Base-by-base conservation (phyloP, 2,888 invertebrate species). In the Epicampocera succincta region DNA sequence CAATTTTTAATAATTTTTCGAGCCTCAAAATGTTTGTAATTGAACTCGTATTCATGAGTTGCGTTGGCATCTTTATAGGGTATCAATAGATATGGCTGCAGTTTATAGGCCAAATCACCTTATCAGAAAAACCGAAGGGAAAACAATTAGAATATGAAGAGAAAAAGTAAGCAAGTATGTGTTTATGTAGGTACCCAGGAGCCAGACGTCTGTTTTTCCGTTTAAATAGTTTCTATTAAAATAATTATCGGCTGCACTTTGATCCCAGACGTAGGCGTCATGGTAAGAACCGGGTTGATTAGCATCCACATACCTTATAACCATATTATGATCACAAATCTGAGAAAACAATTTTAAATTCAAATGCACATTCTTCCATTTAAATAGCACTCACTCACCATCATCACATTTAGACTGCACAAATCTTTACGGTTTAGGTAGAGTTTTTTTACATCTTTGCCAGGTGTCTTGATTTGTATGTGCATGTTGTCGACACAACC, bases 301-400 rank as follows among this genome's bases (percentile, higher is more conserved):
- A 25, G 77, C 52, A 13, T 77, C 69, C 13, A 60, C 60, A 60
- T 50, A 65, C 21, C 17, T 78, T 40, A 78, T 73, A 9, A 52
- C 5, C 78, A 78, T 72, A 60, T 72, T 66, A 60, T 78, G 66
- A 63, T 73, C 72, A 66, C 78, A 78, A 46, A 78, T 60, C 78
- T 78, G 12, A 65, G n/a, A 44, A 71, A 8, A 5, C 13, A 44
- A 19, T 8, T n/a, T 44, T 15, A 21, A 52, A 11, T 25, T 5
- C 4, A 33, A 13, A n/a, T 4, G 21, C 5, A 0, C 0, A 8
- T 19, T 11, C n/a, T 33, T n/a, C 8, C 1, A 33, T 38, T n/a
- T n/a, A n/a, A n/a, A n/a, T n/a, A n/a, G n/a, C n/a, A n/a, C n/a
- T n/a, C n/a, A 52, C 40, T 56, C 19, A 83, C 78, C n/a, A 75